phyloP scores from a whole-genome alignment of 2,888 invertebrate species.

The Zaprionus bogoriensis region DNA sequence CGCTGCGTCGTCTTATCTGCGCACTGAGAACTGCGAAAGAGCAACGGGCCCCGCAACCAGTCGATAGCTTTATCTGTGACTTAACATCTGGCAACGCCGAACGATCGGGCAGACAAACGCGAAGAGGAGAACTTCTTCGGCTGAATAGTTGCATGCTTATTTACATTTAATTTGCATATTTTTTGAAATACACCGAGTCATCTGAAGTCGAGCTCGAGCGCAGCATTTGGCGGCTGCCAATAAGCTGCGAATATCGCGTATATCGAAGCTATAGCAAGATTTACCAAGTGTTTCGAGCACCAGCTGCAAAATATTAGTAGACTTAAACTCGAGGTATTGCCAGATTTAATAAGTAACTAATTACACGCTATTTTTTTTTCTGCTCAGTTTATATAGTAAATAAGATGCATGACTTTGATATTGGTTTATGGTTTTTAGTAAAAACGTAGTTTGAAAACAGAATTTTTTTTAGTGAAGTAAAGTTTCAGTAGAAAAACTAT shows the following conservation, averaged over 20 bases:
- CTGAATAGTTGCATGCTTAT: conserved; percentile 79
- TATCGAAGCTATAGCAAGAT: conserved; percentile 24
- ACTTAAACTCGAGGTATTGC: no score
- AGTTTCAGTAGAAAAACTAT: no score
- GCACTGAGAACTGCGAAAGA: conserved; percentile 57
- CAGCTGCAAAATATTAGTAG: conserved; percentile 37
- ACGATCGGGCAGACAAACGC: conserved; percentile 18
- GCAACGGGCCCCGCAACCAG: conserved; percentile 29
- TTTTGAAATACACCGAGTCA: conserved; percentile 32
- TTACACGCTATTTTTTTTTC: no score
- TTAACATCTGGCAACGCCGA: conserved; percentile 35
- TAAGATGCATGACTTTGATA: no score
- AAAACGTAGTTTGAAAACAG: no score
- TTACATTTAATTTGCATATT: conserved; percentile 82
- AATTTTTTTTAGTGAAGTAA: no score
- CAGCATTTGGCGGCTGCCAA: conserved; percentile 34
- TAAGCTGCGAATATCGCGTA: conserved; percentile 36
- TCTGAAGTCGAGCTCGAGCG: not conserved
- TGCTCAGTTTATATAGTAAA: no score
- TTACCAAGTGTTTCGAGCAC: conserved; percentile 5
- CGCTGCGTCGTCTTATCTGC: conserved; percentile 36
- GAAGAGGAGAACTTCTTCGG: conserved; percentile 22
- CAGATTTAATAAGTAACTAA: no score
- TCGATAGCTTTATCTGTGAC: conserved; percentile 37
- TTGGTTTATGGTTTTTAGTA: no score